Evolutionary conservation across 2,797 vertebrate genomes (phyloP), one percentile per base, ranked within the genome.

Genomic region (Champsocephalus esox): DNA sequence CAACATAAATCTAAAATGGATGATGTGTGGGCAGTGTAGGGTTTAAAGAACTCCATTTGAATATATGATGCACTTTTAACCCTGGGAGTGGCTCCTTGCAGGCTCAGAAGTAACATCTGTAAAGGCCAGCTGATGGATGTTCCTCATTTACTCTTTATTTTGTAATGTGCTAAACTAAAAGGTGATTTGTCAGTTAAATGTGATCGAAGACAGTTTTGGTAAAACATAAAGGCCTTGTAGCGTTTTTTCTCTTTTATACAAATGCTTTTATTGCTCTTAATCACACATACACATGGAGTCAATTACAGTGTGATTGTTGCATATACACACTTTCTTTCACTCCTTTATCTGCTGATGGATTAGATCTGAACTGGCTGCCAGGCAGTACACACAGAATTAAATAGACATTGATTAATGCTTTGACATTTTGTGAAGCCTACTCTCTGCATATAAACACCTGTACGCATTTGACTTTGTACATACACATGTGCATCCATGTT

Each of bases 401-500:
- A 73, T 46, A 58, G 68, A 73, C 66, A 63, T 28, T 60, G 66
- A 65, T 76, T 82, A 76, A 81, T 55, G 34, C 58, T 65, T 12
- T 28, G 48, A 63, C 52, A 43, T 57, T 51, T 75, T 68, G 34
- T 67, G 68, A 57, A 45, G 67, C 74, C 24, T 73, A 65, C 70
- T 78, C 55, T 24, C 44, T 21, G 28, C 51, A 46, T 63, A 58
- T 80, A 80, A 80, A 88, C 81, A 76, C 62, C 52, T 12, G 32
- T 75, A 52, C 14, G 61, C 60, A 41, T 73, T 75, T 80, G 51
- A 65, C 49, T 56, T 67, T 51, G 54, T 34, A 67, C 72, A 65
- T 75, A 87, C 80, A 88, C 77, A 80, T 52, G 34, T 57, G 38
- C 34, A 14, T 83, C 80, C 62, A 41, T 61, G 65, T 72, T 57